Evolutionary conservation across 2,797 vertebrate genomes (phyloP), one percentile per base, ranked within the genome.

Genomic region (Acanthornis magna): DNA sequence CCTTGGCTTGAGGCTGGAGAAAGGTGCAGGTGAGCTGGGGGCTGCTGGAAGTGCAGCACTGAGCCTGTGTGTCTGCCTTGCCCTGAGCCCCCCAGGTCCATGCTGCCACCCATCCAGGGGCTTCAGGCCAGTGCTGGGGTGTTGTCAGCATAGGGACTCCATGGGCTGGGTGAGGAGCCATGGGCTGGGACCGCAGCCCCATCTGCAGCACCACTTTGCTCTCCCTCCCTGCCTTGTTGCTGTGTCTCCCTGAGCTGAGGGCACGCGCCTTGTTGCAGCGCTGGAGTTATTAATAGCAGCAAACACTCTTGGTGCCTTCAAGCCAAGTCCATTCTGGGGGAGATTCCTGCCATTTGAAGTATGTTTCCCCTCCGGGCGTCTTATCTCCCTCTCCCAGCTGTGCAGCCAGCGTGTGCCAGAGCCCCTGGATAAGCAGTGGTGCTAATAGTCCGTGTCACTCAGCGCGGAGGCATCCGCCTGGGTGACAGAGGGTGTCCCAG

Each of bases 341-440:
- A 85, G 48, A 95, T 85, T 92, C 94, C 91, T 94, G 87, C 34
- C 57, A 17, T 70, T 60, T 87, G 48, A 82, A 87, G 57, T 38
- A 48, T 1, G 15, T 71, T 91, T 89, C 57, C 45, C 29, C 36
- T 89, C 55, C 12, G 3, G 70, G 40, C 0, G 0, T 22, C 77
- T 96, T 96, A 94, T 96, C 92, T 95, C 48, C 60, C 60, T 76
- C 45, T 91, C 21, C 38, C 96, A 95, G 96, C 81, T 45, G 76
- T 50, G 67, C 80, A 72, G 66, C 11, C n/a, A 0, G 77, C 0
- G 1, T 3, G 9, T 72, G 77, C 67, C 0, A 0, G n/a, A 76
- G 85, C 32, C 65, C 40, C 66, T 10, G 85, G 55, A 27, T 89
- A 36, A 89, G 70, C 55, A 0, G 1, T 34, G 72, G 43, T 48